These are phyloP conservation scores for Dinoponera quadriceps DNA, from an alignment of 1,140 invertebrate species.

Conservation along the genomic window DNA sequence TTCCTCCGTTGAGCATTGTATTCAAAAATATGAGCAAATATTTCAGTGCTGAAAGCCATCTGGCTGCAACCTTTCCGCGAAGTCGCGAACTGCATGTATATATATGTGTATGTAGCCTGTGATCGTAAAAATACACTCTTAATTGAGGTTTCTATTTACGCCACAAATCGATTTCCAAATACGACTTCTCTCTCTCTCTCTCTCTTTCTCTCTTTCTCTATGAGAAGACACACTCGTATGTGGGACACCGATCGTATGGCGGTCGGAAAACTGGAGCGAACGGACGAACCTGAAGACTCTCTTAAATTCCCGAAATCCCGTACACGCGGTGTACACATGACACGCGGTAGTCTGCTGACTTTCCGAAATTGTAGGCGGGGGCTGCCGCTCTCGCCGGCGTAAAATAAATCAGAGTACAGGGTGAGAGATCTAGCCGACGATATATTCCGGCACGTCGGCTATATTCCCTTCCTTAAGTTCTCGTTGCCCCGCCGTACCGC, in stretches of 20 bases:
- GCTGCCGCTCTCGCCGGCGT: slow-evolving; percentile 56
- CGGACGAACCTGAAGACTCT: slow-evolving; percentile 48
- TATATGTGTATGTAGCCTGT: neutral
- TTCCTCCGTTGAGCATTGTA: neutral
- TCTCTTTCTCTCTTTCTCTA: slow-evolving; percentile 4
- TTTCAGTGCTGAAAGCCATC: too few relatives aligned
- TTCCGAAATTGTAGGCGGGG: slow-evolving; percentile 72
- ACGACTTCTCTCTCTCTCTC: neutral
- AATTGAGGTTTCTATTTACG: neutral
- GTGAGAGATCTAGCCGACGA: slow-evolving; percentile 67
- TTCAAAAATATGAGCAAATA: slow-evolving; percentile 22
- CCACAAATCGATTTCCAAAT: neutral
- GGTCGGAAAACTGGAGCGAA: slow-evolving; percentile 41
- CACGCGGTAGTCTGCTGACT: slow-evolving; percentile 65
- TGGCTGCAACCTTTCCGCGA: too few relatives aligned
- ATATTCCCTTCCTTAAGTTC: slow-evolving; percentile 72
- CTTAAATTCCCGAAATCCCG: slow-evolving; percentile 59
- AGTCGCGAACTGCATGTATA: too few relatives aligned
- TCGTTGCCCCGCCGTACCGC: slow-evolving; percentile 46
- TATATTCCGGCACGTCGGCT: slow-evolving; percentile 67
- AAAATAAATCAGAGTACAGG: slow-evolving; percentile 73
- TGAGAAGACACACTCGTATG: neutral
- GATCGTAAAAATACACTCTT: neutral
- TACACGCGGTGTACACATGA: slow-evolving; percentile 58
- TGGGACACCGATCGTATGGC: slow-evolving; percentile 1